Percentiles rank a stretch among this genome's conserved stretches.
Conservation (phyloP, 2,113 vertebrate genomes). For the Bubo scandiacus region DNA sequence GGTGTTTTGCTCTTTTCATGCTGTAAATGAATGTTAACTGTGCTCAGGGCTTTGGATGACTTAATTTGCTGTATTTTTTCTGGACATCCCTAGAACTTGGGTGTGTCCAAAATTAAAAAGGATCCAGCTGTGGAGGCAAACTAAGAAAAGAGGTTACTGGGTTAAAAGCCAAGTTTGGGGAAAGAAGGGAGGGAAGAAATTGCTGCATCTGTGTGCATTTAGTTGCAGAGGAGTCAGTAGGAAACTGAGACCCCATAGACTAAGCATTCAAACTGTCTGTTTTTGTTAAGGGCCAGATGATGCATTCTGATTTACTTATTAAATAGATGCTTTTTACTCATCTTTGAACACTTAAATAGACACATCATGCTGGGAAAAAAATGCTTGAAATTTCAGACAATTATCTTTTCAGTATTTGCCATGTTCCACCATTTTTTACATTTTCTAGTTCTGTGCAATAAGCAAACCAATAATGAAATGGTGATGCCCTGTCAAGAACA, state of each 20-base stretch:
- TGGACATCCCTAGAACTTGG: not conserved
- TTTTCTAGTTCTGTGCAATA: not conserved
- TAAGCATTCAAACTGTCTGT: not conserved
- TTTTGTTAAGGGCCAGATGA: not conserved
- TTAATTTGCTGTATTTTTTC: not conserved
- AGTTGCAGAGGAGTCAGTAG: not conserved
- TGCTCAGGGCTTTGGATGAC: not conserved
- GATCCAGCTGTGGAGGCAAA: not conserved
- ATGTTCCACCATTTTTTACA: not conserved
- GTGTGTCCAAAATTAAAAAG: not conserved
- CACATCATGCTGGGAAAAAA: not conserved
- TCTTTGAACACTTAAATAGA: not conserved
- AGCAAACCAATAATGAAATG: not conserved
- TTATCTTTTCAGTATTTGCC: not conserved
- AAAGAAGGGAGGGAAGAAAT: not conserved
- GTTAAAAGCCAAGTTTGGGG: not conserved
- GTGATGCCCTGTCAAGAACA: not conserved
- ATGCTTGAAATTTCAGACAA: not conserved
- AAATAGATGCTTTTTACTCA: not conserved
- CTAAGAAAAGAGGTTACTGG: not conserved
- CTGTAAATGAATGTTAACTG: not conserved
- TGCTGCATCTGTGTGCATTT: not conserved
- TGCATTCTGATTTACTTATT: not conserved
- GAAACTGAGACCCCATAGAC: not conserved
- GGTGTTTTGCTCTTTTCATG: slow-evolving; percentile 31